Base-by-base conservation (phyloP, 2,797 vertebrate species). In the Mus caroli region DNA sequence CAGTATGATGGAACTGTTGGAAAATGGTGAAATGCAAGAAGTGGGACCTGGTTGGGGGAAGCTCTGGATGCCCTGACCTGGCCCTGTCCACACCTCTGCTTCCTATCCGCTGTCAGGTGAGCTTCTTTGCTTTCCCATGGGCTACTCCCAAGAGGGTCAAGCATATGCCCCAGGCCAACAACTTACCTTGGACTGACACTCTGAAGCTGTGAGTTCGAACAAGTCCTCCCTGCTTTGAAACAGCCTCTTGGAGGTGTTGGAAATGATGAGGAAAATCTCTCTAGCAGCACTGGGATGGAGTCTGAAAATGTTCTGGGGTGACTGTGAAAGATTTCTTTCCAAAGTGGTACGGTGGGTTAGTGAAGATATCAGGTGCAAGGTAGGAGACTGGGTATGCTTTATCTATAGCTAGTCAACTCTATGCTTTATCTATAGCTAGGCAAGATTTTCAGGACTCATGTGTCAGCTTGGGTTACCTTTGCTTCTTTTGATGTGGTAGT, bases 301-400 rank as follows among this genome's bases (percentile, higher is more conserved):
- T 90, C 31, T 28, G 73, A 88, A 88, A n/a, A 15, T 26, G 3
- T 76, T 76, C 37, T 84, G 82, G 31, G 52, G 22, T 60, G 40
- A 60, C 90, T 46, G 31, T 50, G 20, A 82, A 85, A 14, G 43
- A 43, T 14, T 83, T 37, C 62, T 28, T 83, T 71, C 69, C 69
- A 79, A 78, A 82, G 54, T 46, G 17, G 24, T 60, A 17, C 54
- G 43, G 26, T 67, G 62, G 56, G 50, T 86, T 85, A 76, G 64
- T 4, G 15, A 82, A 73, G 87, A 43, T 22, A 14, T 54, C 67
- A 54, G 8, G 24, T 15, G 31, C 6, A 50, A 34, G 28, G 24
- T 1, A 22, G 37, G 22, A 82, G 24, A 69, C 34, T 79, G 67
- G 5, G 0, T 17, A 22, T 0, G 0, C 84, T 75, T 37, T 64